A percentile compares a stretch with the other conserved stretches of the same genome.
phyloP scores from a whole-genome alignment of 2,113 vertebrate species.

The Eurypyga helias region DNA sequence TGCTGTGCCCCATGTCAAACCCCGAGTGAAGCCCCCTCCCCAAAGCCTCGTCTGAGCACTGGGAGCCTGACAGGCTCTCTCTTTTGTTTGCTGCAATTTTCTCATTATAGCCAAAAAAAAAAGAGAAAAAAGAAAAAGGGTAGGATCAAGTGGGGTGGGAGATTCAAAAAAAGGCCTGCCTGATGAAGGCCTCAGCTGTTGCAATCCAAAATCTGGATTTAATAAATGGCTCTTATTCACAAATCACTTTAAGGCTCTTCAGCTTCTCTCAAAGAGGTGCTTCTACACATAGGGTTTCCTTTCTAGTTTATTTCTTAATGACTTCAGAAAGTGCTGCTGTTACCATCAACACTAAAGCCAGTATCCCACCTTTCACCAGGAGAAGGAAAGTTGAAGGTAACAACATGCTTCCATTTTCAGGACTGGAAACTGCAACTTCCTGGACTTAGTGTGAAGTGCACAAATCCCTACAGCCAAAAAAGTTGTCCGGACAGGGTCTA shows the following conservation, averaged over 20 bases:
- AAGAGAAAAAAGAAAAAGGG: constrained; percentile 31
- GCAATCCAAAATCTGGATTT: constrained; percentile 83
- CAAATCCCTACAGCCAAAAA: constrained; percentile 33
- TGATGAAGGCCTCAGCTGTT: constrained; percentile 69
- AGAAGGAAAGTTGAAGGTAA: constrained; percentile 71
- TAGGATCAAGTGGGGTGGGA: constrained; percentile 27
- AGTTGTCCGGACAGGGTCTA: constrained; percentile 19
- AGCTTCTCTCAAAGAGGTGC: constrained; percentile 84
- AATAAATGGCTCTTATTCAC: constrained; percentile 93
- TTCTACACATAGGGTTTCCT: constrained; percentile 66
- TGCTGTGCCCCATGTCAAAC: not conserved
- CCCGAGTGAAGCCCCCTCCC: not conserved
- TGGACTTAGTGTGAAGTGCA: constrained; percentile 24
- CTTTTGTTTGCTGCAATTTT: constrained; percentile 49
- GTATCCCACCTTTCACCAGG: constrained; percentile 38
- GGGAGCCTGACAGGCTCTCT: constrained; percentile 15
- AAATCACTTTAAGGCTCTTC: constrained; percentile 95
- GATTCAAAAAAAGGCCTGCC: constrained; percentile 72
- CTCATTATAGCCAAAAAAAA: constrained; percentile 44
- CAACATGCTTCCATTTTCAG: constrained; percentile 62
- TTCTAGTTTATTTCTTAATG: constrained; percentile 64
- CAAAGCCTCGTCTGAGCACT: not conserved
- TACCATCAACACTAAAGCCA: constrained; percentile 58
- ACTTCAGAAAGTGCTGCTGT: constrained; percentile 55
- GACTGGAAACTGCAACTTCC: constrained; percentile 49